phyloP scores from a whole-genome alignment of 2,113 vertebrate genomes.

The Nerophis ophidion region DNA sequence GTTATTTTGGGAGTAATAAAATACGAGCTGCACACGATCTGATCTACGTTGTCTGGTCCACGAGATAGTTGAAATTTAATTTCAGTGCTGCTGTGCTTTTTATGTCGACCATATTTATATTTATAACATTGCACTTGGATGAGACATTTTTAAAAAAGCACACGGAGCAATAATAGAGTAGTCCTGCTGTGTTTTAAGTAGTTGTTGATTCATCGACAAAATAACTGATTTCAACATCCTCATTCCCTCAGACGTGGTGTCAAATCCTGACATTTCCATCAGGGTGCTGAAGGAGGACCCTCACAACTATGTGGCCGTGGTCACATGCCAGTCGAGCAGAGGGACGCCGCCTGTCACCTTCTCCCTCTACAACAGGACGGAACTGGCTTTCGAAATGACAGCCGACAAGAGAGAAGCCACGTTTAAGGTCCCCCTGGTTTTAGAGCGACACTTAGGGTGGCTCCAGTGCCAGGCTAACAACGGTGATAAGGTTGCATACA shows the following conservation, averaged over 20 bases:
- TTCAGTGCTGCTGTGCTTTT: too few relatives aligned
- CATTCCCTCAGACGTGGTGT: slow-evolving; percentile 46
- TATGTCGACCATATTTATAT: too few relatives aligned
- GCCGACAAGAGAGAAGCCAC: background rate
- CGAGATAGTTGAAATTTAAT: too few relatives aligned
- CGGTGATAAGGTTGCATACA: background rate
- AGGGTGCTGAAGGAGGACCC: slow-evolving; percentile 31
- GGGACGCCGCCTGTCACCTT: slow-evolving; percentile 55
- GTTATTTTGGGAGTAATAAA: too few relatives aligned
- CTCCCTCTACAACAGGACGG: slow-evolving; percentile 35
- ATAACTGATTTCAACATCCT: background rate
- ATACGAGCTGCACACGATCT: too few relatives aligned
- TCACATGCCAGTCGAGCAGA: slow-evolving; percentile 46
- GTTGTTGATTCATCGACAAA: too few relatives aligned
- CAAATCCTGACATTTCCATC: slow-evolving; percentile 51
- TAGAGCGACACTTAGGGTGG: slow-evolving; percentile 19
- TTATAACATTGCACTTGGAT: too few relatives aligned
- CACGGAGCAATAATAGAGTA: too few relatives aligned
- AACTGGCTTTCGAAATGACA: background rate
- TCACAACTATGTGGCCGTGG: slow-evolving; percentile 14
- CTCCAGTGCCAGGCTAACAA: slow-evolving; percentile 56
- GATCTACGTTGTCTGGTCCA: too few relatives aligned
- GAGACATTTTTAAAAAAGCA: too few relatives aligned
- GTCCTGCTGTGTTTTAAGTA: too few relatives aligned
- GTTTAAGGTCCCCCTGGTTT: slow-evolving; percentile 46